Percentiles rank a stretch among this genome's conserved stretches.
Evolutionary conservation across 2,797 vertebrate genomes (phyloP).

Genomic region (Brachyrhaphis roseni): DNA sequence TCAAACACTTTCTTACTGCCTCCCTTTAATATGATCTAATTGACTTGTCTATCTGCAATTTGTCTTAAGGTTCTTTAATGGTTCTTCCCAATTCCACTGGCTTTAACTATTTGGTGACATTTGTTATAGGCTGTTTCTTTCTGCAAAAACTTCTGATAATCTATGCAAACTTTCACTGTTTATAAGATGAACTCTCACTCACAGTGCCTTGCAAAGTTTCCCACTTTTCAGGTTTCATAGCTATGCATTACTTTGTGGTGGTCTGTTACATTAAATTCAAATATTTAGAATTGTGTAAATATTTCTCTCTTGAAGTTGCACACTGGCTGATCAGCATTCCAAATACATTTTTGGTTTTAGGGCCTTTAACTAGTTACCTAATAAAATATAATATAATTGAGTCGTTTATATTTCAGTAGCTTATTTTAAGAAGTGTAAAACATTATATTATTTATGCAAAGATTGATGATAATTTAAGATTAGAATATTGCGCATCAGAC

Average conservation of each 20-base stretch:
- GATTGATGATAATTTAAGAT: neutral
- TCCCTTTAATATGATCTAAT: constrained; percentile 12
- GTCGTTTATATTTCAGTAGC: neutral
- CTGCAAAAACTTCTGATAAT: neutral
- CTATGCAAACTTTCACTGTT: neutral
- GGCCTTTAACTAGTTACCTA: neutral
- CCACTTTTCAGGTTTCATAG: neutral
- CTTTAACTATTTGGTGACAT: neutral
- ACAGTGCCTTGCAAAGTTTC: neutral
- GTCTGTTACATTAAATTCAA: neutral
- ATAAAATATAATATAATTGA: neutral
- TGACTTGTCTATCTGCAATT: neutral
- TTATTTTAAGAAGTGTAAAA: neutral
- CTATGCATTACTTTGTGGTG: neutral
- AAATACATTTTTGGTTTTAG: neutral
- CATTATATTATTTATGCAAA: neutral
- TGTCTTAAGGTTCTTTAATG: constrained; percentile 9
- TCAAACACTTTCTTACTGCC: constrained; percentile 34
- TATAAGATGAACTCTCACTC: neutral
- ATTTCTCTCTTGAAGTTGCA: neutral
- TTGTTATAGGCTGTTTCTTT: neutral
- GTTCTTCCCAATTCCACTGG: neutral
- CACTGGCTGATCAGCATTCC: neutral
- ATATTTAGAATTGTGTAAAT: neutral
- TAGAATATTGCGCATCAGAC: neutral